Percentiles rank a stretch among this genome's conserved stretches.
Evolutionary conservation across 2,113 vertebrate species (phyloP).

Genomic region (Leiothrix lutea): DNA sequence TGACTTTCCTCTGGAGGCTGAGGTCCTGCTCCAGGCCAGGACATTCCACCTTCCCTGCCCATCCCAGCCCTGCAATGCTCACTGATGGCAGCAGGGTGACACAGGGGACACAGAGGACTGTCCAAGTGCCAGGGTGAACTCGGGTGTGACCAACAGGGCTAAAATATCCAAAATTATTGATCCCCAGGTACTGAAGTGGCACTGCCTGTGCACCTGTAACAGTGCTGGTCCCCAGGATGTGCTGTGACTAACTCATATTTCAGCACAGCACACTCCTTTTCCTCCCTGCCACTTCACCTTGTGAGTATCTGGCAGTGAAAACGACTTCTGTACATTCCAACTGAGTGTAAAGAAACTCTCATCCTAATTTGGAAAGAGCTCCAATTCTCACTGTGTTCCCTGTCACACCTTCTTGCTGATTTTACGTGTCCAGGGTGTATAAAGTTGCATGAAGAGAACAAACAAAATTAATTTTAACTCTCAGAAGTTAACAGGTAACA

Average conservation of each 20-base stretch:
- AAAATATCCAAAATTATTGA: rapidly evolving
- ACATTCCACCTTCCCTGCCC: background rate
- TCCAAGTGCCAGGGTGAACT: background rate
- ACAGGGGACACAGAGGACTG: background rate
- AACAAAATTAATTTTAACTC: background rate
- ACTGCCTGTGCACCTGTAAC: background rate
- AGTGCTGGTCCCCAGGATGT: background rate
- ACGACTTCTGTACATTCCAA: rapidly evolving
- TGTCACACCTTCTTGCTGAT: background rate
- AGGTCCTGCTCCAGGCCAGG: background rate
- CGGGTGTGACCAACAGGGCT: background rate
- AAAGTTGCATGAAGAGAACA: background rate
- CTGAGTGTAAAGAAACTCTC: background rate
- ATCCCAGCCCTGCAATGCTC: background rate
- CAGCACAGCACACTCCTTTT: background rate
- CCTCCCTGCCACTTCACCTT: rapidly evolving
- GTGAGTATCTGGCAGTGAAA: background rate
- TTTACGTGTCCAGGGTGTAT: rapidly evolving
- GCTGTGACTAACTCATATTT: rapidly evolving
- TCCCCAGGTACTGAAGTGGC: rapidly evolving
- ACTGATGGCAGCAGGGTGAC: background rate
- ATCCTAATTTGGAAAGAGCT: rapidly evolving
- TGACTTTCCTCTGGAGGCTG: background rate
- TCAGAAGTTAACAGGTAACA: background rate
- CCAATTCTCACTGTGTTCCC: background rate